A percentile compares a stretch with the other conserved stretches of the same genome.
Evolutionary conservation across 2,797 vertebrate genomes (phyloP).

Genomic region (Enteromius afrohamiltoni): DNA sequence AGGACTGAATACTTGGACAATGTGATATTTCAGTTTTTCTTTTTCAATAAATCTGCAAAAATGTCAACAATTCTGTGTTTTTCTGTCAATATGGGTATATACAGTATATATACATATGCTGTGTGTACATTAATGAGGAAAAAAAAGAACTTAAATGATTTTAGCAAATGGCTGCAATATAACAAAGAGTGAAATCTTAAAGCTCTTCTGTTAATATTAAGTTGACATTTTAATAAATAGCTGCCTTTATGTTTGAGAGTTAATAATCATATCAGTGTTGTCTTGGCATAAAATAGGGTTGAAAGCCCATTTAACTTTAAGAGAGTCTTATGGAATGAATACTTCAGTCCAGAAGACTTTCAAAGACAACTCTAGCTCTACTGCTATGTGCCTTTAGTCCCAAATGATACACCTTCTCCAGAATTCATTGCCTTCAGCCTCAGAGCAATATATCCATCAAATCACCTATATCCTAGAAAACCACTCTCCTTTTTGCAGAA

Average conservation of each 20-base stretch:
- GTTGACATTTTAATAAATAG: background rate
- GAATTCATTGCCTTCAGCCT: background rate
- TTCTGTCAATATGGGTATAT: too few species aligned
- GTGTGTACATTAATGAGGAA: too few species aligned
- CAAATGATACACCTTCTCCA: slow-evolving; percentile 18
- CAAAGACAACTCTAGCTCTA: slow-evolving; percentile 11
- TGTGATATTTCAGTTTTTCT: too few species aligned
- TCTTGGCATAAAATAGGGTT: background rate
- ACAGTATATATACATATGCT: too few species aligned
- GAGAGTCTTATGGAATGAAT: background rate
- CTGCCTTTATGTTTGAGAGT: background rate
- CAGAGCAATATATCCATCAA: slow-evolving; percentile 20
- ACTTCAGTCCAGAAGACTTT: slow-evolving; percentile 8
- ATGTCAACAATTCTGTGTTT: too few species aligned
- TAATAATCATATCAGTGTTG: background rate
- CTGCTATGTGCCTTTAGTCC: background rate
- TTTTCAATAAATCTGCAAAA: too few species aligned
- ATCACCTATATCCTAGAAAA: slow-evolving; percentile 29
- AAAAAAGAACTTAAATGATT: too few species aligned
- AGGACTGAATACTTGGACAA: too few species aligned
- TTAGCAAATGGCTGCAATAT: too few species aligned
- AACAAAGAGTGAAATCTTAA: too few species aligned
- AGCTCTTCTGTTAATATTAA: too few species aligned
- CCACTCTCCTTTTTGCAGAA: slow-evolving; percentile 20
- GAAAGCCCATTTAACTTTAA: background rate